phyloP scores from a whole-genome alignment of 2,113 vertebrate genomes.

The Furnarius figulus region DNA sequence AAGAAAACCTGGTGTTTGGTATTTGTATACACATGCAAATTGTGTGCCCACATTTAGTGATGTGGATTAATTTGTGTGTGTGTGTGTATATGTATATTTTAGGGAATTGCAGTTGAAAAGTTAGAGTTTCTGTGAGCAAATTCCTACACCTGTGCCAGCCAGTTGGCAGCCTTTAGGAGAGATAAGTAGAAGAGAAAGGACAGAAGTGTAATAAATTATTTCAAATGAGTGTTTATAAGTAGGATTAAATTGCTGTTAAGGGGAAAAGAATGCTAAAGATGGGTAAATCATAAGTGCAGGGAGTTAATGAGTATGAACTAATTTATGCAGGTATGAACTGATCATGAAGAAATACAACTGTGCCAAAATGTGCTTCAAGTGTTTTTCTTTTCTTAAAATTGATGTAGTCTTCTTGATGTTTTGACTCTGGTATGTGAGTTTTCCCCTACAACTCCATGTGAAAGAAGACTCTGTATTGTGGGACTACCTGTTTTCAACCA shows the following conservation, averaged over 20 bases:
- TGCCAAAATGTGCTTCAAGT: neutral
- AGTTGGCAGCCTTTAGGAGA: neutral
- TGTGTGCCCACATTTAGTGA: neutral
- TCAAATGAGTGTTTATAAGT: neutral
- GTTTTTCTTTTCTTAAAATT: neutral
- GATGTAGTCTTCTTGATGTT: neutral
- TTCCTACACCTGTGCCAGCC: neutral
- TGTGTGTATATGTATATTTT: neutral
- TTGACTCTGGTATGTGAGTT: neutral
- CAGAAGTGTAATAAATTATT: neutral
- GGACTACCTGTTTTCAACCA: neutral
- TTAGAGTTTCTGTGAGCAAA: neutral
- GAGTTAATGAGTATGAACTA: neutral
- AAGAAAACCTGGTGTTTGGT: neutral
- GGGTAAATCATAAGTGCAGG: neutral
- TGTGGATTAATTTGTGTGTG: neutral
- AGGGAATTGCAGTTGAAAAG: neutral
- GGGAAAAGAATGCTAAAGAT: neutral
- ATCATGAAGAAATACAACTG: neutral
- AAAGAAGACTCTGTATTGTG: neutral
- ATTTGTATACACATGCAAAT: neutral
- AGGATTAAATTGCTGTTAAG: neutral
- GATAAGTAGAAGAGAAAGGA: neutral
- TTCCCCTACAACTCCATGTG: neutral
- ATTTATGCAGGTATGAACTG: neutral